Evolutionary conservation across 2,113 vertebrate genomes (phyloP), one percentile per base, ranked within the genome.

Genomic region (Dromas ardeola): DNA sequence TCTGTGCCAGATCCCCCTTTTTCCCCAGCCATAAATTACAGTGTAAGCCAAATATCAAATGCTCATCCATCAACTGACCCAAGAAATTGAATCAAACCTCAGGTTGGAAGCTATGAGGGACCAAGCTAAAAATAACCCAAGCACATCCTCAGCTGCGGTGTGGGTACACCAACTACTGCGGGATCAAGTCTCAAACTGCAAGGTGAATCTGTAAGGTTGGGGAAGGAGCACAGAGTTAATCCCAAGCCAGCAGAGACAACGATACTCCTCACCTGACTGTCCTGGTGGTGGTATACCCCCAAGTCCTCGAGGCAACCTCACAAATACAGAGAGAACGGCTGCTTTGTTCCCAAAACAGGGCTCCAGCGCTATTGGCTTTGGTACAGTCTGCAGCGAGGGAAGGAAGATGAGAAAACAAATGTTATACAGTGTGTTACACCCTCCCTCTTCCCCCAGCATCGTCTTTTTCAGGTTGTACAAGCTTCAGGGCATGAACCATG

Each of bases 301-400:
- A 4, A 99, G 98, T 66, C 99, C 99, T 81, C 99, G 98, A 83
- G 99, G 99, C 97, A 99, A 98, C 97, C 99, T 98, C 80, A 99
- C 99, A 8, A 99, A 99, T 74, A 99, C 99, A 8, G 99, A 99
- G n/a, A 99, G 99, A 38, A 99, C 99, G 0, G 99, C 99, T 0
- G 99, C 99, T 98, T 99, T 99, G 98, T 99, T 99, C 65, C 99
- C 99, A 81, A 99, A 99, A 97, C 99, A 99, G 0, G 99, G 99
- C 98, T 99, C 99, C 92, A 99, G 97, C 7, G 99, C 99, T 5
- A 99, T 99, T n/a, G 99, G 99, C 93, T 99, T 99, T 6, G 99
- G 99, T 23, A 99, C 98, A 4, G 98, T 99, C 99, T 99, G 98
- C 43, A 30, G 78, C 1, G 4, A 71, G 74, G 90, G 55, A 56